phyloP scores from a whole-genome alignment of 2,797 vertebrate genomes.

The Peromyscus aztecus region DNA sequence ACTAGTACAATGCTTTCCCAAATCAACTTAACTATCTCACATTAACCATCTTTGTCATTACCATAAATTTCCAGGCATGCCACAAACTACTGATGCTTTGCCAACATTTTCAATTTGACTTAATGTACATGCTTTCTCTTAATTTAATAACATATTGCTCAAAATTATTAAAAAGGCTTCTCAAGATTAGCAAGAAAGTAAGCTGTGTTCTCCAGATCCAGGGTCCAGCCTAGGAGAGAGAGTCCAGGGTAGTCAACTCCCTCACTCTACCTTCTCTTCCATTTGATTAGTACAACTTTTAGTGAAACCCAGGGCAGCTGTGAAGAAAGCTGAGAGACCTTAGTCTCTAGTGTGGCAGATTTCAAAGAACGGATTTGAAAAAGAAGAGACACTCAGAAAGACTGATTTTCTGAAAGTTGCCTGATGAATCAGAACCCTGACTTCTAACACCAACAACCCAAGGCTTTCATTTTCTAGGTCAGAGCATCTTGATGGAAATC shows the following conservation, averaged over 20 bases:
- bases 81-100: not conserved
- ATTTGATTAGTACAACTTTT: not conserved
- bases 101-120: not conserved
- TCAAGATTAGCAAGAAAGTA: slow-evolving; percentile 26
- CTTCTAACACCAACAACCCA: not conserved
- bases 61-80: slow-evolving; percentile 13
- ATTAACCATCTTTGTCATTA: not conserved
- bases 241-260: not conserved
- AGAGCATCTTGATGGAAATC: not conserved
- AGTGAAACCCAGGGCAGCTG: not conserved
- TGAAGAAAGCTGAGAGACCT: not conserved
- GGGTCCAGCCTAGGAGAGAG: not conserved
- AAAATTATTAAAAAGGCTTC: not conserved
- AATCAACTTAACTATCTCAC: not conserved
- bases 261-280: not conserved
- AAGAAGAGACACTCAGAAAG: slow-evolving; percentile 25
- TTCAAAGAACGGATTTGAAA: not conserved
- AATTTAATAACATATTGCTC: not conserved
- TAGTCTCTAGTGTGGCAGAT: not conserved
- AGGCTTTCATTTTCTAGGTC: not conserved
- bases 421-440: not conserved
- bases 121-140: slow-evolving; percentile 21
- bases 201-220: not conserved
- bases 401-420: not conserved
- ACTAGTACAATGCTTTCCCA: not conserved